Evolutionary conservation across 2,888 invertebrate genomes (phyloP), one percentile per base, ranked within the genome.

Genomic region (Pristionchus exspectatus): DNA sequence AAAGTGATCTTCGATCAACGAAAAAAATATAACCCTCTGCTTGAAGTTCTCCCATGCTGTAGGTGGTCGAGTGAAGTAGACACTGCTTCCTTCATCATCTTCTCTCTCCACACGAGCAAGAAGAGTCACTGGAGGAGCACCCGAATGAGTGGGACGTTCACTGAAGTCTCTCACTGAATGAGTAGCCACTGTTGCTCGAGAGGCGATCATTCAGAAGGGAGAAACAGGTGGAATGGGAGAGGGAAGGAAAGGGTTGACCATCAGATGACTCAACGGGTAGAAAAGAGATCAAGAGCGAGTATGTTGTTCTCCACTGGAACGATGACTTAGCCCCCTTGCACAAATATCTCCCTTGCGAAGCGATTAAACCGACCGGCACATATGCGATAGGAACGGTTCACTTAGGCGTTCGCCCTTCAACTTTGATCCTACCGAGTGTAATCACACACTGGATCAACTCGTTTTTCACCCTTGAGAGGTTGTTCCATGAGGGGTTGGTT

Each of bases 381-480:
- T 59, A 3, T 3, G 63, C 16, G 63, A 63, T 9, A n/a, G 27
- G 24, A 24, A 69, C 69, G 69, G 14, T 50, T 14, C 27, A 69
- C 14, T n/a, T 27, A 69, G 14, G 69, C 14, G 33, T 18, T 81
- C 81, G 38, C 33, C 81, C 81, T 81, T 81, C 81, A 44, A 81
- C 81, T 81, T 81, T 54, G 81, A 50, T 81, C 81, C n/a, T 27
- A 24, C 27, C 12, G n/a, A 44, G 50, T 81, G 81, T 44, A 81
- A 77, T 44, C 81, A 74, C 44, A 10, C 74, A 33, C n/a, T 50
- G 81, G 81, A 81, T 81, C 27, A 81, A 81, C 81, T 54, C 81
- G 81, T 81, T 81, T 81, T 81, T 81, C 74, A 81, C 81, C 81
- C 81, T 81, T 81, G 81, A 81, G 81, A 81, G 81, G 38, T 81